Percentiles rank a stretch among this genome's conserved stretches.
Conservation (phyloP, 2,888 invertebrate species). For the Monopis laevigella region DNA sequence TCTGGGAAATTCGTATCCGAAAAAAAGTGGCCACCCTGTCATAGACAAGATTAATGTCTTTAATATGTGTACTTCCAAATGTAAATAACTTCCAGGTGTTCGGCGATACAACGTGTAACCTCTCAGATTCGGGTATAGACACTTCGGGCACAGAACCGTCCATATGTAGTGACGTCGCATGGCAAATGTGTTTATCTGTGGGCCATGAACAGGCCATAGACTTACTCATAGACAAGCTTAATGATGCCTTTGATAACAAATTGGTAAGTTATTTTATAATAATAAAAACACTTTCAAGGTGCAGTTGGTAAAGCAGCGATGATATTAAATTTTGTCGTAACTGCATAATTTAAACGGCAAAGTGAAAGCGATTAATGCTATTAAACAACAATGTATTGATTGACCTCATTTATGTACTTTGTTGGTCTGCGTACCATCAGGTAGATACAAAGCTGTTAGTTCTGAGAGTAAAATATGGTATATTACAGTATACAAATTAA, state of each 20-base stretch:
- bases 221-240: slow-evolving; percentile 46
- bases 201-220: slow-evolving; percentile 63
- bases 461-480: too few relatives aligned
- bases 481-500: too few relatives aligned
- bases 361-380: too few relatives aligned
- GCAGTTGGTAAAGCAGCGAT: background rate
- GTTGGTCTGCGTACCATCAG: too few relatives aligned
- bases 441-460: too few relatives aligned
- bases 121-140: slow-evolving; percentile 17
- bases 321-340: too few relatives aligned
- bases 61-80: background rate
- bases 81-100: slow-evolving; percentile 33
- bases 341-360: too few relatives aligned
- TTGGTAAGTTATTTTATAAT: slow-evolving; percentile 47
- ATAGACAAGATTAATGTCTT: too few relatives aligned
- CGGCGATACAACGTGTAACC: slow-evolving; percentile 30
- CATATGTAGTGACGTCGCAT: slow-evolving; percentile 17
- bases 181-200: slow-evolving; percentile 34
- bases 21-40: too few relatives aligned
- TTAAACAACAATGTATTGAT: too few relatives aligned
- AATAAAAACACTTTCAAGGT: background rate
- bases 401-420: too few relatives aligned
- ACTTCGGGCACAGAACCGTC: slow-evolving; percentile 1
- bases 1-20: too few relatives aligned
- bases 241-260: slow-evolving; percentile 50